These are phyloP conservation scores for Lithophane ornitopus DNA, from an alignment of 2,888 invertebrate species.

Conservation along the genomic window DNA sequence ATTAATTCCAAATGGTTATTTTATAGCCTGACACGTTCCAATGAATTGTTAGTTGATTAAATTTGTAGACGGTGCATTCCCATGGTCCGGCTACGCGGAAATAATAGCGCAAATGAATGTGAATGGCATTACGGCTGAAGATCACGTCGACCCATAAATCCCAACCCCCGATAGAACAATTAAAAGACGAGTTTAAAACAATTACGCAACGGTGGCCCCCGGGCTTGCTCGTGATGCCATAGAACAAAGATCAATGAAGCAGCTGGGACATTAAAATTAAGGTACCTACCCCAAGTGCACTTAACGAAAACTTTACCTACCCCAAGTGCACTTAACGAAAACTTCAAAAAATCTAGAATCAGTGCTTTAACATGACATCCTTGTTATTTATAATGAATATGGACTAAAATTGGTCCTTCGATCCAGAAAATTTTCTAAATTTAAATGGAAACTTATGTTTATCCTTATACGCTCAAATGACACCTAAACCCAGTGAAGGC, in stretches of 20 bases:
- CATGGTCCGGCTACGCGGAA: conserved; percentile 86
- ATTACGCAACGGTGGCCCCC: conserved; percentile 88
- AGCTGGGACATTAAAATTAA: conserved; percentile 33
- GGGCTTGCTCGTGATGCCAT: conserved; percentile 84
- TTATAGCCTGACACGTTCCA: conserved; percentile 76
- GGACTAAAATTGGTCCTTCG: not conserved
- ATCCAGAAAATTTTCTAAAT: not conserved
- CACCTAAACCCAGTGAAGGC: conserved; percentile 20
- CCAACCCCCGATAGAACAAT: conserved; percentile 89
- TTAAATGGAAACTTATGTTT: conserved; percentile 16
- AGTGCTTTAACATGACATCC: not conserved
- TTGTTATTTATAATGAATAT: not conserved
- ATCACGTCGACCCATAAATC: conserved; percentile 90
- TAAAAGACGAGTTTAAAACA: conserved; percentile 90
- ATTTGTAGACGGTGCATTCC: conserved; percentile 86
- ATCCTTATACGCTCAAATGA: conserved; percentile 30
- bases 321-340: conserved; percentile 2
- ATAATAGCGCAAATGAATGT: conserved; percentile 87
- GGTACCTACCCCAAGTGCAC: not conserved
- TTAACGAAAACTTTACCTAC: no score
- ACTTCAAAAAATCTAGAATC: not conserved
- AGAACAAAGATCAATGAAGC: conserved; percentile 70
- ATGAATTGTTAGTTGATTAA: conserved; percentile 84
- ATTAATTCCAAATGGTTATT: conserved; percentile 71
- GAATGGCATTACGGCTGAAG: conserved; percentile 84